Evolutionary conservation across 1,140 invertebrate genomes (phyloP), one percentile per base, ranked within the genome.

Genomic region (Plectus sambesii): DNA sequence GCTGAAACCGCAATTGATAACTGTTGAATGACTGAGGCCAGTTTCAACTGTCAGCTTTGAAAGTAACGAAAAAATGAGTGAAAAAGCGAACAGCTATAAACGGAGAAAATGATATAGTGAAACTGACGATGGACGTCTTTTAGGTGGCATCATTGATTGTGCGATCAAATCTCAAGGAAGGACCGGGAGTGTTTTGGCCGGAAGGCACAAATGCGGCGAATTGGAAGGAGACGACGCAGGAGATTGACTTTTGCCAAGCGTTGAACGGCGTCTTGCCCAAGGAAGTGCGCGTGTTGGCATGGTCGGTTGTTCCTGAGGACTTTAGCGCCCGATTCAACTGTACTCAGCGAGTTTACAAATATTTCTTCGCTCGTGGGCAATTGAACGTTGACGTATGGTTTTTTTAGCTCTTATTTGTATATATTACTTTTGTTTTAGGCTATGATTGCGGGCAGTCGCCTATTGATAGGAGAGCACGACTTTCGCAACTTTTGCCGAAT

Each of bases 401-500:
- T 55, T 35, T 25, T 39, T 40, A 20, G 27, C 27, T 40, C 33
- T 33, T 49, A 46, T 38, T 51, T 27, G 41, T 55, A 56, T 44
- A 4, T 49, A 69, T 41, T 41, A 45, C 38, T 26, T 20, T 50
- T 38, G 37, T 66, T 71, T 45, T 57, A 80, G 77, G 72, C 72
- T 23, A 96, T 99, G 88, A 69, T 76, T 19, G 63, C 74, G 54
- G 89, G 81, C 6, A 80, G 79, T 29, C 62, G 76, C 39, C 75
- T 78, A 44, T 69, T 93, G 0, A 62, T 85, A 6, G 89, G 90
- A 0, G 75, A 76, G 45, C 85, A 96, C 72, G 93, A 98, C 69
- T 98, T 88, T 73, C 75, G 90, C 40, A 96, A 98, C 75, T 79
- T 99, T 42, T 98, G 93, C 70, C 96, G 96, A 77, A 92, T 96